Conservation (phyloP, 2,797 vertebrate species). For the Pangasius krempfi region DNA sequence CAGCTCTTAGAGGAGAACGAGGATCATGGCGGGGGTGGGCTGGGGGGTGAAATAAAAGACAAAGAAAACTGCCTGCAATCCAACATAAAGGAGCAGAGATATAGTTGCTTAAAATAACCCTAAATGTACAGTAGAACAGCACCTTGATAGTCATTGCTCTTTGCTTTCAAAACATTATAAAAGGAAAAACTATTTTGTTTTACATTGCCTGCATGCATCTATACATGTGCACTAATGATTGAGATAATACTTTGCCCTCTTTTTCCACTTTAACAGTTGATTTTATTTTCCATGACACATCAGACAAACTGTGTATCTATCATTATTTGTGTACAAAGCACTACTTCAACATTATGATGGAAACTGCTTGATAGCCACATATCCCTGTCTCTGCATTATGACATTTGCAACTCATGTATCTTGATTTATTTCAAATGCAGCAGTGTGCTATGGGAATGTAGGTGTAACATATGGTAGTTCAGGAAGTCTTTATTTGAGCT, state of each 20-base stretch:
- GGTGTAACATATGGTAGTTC: not conserved
- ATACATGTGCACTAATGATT: not conserved
- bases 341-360: conserved; percentile 9
- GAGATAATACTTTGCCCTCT: not conserved
- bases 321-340: conserved; percentile 1
- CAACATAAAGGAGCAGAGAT: not conserved
- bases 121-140: not conserved
- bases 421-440: not conserved
- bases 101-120: conserved; percentile 2
- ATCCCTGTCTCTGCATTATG: not conserved
- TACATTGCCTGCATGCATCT: not conserved
- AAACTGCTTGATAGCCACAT: conserved; percentile 14
- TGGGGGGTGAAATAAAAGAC: not conserved
- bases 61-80: not conserved
- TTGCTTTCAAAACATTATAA: not conserved
- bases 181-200: not conserved
- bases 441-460: not conserved
- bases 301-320: conserved; percentile 2
- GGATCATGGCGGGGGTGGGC: not conserved
- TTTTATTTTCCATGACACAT: not conserved
- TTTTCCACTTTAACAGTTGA: not conserved
- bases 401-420: conserved; percentile 6
- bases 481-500: not conserved
- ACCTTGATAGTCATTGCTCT: not conserved
- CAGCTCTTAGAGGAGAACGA: not conserved